These are phyloP conservation scores for Lycodopsis pacificus DNA, from an alignment of 2,797 vertebrate species.

Conservation along the genomic window DNA sequence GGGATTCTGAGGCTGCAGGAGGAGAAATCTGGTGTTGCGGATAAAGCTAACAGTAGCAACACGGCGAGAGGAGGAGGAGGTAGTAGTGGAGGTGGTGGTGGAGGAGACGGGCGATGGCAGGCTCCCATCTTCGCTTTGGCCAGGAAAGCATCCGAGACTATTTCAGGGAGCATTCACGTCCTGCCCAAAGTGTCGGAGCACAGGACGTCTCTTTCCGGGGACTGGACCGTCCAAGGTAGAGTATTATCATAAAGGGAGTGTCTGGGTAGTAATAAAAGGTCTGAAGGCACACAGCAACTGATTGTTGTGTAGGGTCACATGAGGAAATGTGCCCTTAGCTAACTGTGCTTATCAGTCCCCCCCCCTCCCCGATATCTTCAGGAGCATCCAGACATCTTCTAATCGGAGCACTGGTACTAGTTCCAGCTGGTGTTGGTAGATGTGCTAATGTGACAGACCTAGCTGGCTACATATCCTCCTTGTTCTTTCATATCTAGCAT, in stretches of 20 bases:
- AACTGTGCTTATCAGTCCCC: not conserved
- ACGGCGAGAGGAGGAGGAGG: conserved; percentile 50
- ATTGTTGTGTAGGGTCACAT: not conserved
- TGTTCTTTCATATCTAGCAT: conserved; percentile 8
- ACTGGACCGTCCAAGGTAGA: conserved; percentile 84
- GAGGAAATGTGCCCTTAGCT: not conserved
- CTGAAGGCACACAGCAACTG: not conserved
- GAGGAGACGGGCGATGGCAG: conserved; percentile 86
- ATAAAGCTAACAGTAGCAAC: conserved; percentile 70
- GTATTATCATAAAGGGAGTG: not conserved
- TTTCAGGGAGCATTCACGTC: conserved; percentile 87
- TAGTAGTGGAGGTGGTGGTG: not conserved
- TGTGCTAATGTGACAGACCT: not conserved
- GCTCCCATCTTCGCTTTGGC: conserved; percentile 88
- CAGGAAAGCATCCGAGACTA: conserved; percentile 88
- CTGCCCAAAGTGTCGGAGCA: conserved; percentile 86
- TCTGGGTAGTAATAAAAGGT: not conserved
- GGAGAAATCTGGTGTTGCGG: conserved; percentile 75
- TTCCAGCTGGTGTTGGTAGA: not conserved
- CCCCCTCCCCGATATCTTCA: not conserved
- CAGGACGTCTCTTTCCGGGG: conserved; percentile 76
- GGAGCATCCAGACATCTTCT: not conserved
- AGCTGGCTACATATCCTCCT: not conserved
- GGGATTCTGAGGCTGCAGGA: conserved; percentile 86
- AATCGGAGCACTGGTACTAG: not conserved